These are phyloP conservation scores for Bergia sp. DNA, from an alignment of 92 coral and sea anemone genomes.

Conservation along the genomic window DNA sequence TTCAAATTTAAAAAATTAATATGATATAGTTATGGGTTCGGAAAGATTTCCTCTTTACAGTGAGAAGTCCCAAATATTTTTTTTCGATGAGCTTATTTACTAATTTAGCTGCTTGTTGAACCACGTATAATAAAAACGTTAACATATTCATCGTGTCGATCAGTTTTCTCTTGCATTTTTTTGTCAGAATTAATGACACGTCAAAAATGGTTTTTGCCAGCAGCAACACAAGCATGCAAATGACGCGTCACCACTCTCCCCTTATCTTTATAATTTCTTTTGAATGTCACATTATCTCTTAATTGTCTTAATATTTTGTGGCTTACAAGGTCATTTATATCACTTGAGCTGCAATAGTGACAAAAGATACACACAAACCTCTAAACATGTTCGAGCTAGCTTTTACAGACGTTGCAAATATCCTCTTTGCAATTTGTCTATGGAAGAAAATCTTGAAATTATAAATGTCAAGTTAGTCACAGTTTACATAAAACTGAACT, in stretches of 20 bases:
- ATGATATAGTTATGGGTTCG: too few species aligned
- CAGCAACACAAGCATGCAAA: background rate
- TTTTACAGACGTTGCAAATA: too few species aligned
- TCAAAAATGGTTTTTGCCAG: background rate
- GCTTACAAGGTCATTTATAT: background rate
- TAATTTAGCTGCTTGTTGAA: background rate
- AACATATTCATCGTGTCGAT: background rate
- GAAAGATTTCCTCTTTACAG: too few species aligned
- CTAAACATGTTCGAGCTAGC: background rate
- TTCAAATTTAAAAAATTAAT: too few species aligned
- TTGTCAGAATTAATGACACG: background rate
- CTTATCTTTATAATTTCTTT: background rate
- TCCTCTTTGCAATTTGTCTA: too few species aligned
- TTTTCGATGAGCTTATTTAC: background rate
- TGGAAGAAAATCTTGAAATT: too few species aligned
- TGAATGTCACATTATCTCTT: background rate
- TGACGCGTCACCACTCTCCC: background rate
- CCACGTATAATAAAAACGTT: too few species aligned
- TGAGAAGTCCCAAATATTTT: background rate
- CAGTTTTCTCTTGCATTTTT: background rate
- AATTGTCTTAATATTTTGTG: background rate
- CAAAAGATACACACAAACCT: background rate
- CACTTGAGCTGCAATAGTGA: background rate
- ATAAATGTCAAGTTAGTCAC: too few species aligned
- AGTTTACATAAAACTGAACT: too few species aligned